phyloP scores from a whole-genome alignment of 1,140 invertebrate species.

The Prorops nasuta region DNA sequence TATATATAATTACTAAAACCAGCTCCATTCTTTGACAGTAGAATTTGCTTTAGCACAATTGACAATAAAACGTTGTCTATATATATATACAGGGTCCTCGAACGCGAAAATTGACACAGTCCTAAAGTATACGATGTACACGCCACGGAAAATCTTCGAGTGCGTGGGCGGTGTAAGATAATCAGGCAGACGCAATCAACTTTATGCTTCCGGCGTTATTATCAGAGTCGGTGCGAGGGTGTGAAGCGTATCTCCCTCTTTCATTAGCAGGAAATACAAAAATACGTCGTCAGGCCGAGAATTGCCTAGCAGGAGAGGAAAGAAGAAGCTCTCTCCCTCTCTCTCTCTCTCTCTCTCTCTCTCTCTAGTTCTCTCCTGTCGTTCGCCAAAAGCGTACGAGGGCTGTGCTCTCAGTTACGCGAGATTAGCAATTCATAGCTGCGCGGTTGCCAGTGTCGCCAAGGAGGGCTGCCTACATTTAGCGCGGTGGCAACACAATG shows the following conservation, averaged over 20 bases:
- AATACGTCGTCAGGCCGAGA: slow-evolving; percentile 24
- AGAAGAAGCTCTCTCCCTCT: slow-evolving; percentile 18
- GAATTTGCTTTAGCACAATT: too few relatives aligned
- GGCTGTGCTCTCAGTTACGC: slow-evolving; percentile 29
- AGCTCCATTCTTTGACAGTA: too few relatives aligned
- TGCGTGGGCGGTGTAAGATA: too few relatives aligned
- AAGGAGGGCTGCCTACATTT: slow-evolving; percentile 32
- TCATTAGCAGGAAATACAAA: slow-evolving; percentile 31
- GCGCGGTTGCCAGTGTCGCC: slow-evolving; percentile 46
- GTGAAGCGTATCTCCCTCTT: slow-evolving; percentile 13
- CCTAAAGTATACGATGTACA: too few relatives aligned
- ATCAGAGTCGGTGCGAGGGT: slow-evolving; percentile 9
- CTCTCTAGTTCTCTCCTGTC: slow-evolving; percentile 6
- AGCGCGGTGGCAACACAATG: slow-evolving; percentile 39
- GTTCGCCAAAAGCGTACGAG: slow-evolving; percentile 8
- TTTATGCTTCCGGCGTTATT: slow-evolving; percentile 17
- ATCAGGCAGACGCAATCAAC: slow-evolving; percentile 19
- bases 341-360: not conserved
- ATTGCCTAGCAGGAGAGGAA: slow-evolving; percentile 19
- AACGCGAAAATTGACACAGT: too few relatives aligned
- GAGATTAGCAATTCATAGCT: slow-evolving; percentile 54
- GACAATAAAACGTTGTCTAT: too few relatives aligned
- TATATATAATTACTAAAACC: too few relatives aligned
- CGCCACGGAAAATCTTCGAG: too few relatives aligned
- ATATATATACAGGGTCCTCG: too few relatives aligned